Conservation (phyloP, 2,888 invertebrate genomes). For the Embidobia sp. region DNA sequence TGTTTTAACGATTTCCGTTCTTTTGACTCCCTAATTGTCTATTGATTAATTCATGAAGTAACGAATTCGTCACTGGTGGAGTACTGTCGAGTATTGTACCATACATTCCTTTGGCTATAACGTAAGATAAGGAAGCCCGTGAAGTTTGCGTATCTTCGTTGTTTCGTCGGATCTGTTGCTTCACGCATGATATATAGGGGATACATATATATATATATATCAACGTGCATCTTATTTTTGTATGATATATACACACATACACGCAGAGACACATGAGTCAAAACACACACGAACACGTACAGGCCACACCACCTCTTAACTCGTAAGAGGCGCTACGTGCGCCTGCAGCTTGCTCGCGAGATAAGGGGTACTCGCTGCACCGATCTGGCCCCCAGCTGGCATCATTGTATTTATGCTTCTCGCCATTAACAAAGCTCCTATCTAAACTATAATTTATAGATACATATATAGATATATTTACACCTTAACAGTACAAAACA, state of each 20-base stretch:
- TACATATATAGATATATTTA: too few species aligned
- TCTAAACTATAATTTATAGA: too few species aligned
- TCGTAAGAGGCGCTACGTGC: constrained; percentile 31
- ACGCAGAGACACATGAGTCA: constrained; percentile 15
- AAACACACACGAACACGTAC: constrained; percentile 34
- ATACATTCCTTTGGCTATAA: constrained; percentile 82
- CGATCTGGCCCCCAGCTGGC: too few species aligned
- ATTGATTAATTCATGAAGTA: constrained; percentile 18
- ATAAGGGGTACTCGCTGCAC: too few species aligned
- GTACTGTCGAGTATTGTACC: constrained; percentile 81
- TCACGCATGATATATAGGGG: constrained; percentile 51
- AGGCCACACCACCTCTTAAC: constrained; percentile 18
- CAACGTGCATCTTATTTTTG: constrained; percentile 63
- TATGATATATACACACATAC: constrained; percentile 49
- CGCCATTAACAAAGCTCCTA: too few species aligned
- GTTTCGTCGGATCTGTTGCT: constrained; percentile 58
- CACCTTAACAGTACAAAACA: too few species aligned
- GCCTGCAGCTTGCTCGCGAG: constrained; percentile 7
- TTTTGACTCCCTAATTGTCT: neutral
- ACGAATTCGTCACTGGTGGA: constrained; percentile 76
- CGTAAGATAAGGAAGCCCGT: constrained; percentile 70
- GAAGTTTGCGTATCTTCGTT: constrained; percentile 61
- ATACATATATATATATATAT: constrained; percentile 52
- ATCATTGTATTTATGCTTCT: too few species aligned
- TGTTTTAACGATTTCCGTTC: too few species aligned